Evolutionary conservation across 2,888 invertebrate species (phyloP).

Genomic region (Osedax frankpressi): DNA sequence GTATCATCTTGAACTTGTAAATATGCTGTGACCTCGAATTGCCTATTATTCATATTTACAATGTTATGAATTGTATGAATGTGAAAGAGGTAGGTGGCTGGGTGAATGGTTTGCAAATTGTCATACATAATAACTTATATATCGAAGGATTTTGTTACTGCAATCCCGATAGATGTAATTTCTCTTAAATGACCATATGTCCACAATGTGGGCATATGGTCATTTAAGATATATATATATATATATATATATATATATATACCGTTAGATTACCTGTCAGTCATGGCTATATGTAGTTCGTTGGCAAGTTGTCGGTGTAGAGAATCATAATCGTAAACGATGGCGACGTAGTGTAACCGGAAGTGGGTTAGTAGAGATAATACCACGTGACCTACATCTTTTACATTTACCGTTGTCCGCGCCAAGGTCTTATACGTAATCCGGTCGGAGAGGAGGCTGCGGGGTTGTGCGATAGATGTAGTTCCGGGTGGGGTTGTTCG

Average conservation of each 20-base stretch:
- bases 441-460: conserved; percentile 2
- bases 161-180: no score
- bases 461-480: neutral
- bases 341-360: conserved; percentile 11
- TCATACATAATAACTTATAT: no score
- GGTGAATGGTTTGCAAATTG: no score
- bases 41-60: no score
- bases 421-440: neutral
- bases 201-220: no score
- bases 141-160: no score
- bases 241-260: no score
- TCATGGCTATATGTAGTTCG: neutral
- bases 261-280: neutral
- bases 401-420: neutral
- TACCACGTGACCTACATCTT: neutral
- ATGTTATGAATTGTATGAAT: no score
- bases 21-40: neutral
- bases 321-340: neutral
- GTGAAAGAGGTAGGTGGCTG: no score
- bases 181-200: no score
- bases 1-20: neutral
- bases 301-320: neutral
- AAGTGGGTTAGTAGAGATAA: neutral
- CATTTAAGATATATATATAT: no score
- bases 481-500: neutral